These are phyloP conservation scores for Callocephalon fimbriatum DNA, from an alignment of 2,113 vertebrate genomes.

Conservation along the genomic window DNA sequence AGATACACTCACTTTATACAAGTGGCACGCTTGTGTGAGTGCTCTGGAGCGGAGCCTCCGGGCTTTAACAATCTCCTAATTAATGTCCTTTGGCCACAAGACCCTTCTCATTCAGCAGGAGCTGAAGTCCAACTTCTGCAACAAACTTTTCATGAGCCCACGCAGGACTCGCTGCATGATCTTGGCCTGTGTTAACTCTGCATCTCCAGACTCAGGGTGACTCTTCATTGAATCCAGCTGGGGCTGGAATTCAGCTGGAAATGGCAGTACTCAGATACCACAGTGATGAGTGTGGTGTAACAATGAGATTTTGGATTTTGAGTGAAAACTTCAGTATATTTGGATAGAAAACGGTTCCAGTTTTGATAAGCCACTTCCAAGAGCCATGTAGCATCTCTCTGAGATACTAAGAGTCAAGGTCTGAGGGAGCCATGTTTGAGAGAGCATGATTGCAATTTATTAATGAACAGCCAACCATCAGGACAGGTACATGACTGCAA, in stretches of 20 bases:
- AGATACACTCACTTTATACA: not conserved
- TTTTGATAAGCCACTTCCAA: slow-evolving; percentile 64
- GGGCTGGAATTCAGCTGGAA: slow-evolving; percentile 59
- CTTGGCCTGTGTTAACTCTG: not conserved
- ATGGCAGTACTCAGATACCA: slow-evolving; percentile 52
- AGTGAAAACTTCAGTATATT: slow-evolving; percentile 57
- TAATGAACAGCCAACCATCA: slow-evolving; percentile 2
- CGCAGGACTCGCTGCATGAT: not conserved
- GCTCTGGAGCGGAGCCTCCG: rapidly evolving
- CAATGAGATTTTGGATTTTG: slow-evolving; percentile 54
- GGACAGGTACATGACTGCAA: not conserved
- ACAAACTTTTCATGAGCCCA: not conserved
- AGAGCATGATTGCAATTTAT: not conserved
- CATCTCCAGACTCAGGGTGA: not conserved
- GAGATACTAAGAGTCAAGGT: slow-evolving; percentile 43
- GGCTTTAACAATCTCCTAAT: not conserved
- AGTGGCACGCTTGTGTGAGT: not conserved
- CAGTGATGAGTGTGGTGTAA: slow-evolving; percentile 71
- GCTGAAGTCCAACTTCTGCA: not conserved
- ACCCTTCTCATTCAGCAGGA: not conserved
- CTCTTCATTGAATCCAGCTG: slow-evolving; percentile 68
- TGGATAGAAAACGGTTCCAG: slow-evolving; percentile 44
- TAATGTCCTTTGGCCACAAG: not conserved
- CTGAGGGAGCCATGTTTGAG: slow-evolving; percentile 24
- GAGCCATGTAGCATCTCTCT: slow-evolving; percentile 27